Percentiles rank a stretch among this genome's conserved stretches.
phyloP scores from a whole-genome alignment of 2,797 vertebrate species.

The Malacoctenus gilli region DNA sequence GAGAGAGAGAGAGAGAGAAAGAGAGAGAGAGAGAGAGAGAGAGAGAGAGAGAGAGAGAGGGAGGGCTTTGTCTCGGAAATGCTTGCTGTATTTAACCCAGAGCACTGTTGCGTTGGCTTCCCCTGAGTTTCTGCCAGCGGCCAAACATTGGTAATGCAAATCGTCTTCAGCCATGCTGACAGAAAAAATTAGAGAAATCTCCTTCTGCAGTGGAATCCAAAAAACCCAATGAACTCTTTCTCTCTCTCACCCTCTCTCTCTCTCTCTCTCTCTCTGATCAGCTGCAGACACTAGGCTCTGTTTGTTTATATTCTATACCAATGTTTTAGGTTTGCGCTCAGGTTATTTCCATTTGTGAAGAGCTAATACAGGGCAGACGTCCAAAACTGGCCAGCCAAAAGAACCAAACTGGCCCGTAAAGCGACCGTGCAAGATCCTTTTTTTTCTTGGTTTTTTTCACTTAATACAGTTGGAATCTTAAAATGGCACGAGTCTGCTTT shows the following conservation, averaged over 20 bases:
- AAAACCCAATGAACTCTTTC: neutral
- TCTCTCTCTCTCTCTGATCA: neutral
- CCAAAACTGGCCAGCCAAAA: too few relatives aligned
- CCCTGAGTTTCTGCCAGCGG: slow-evolving; percentile 25
- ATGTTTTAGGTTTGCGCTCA: neutral
- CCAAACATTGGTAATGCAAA: slow-evolving; percentile 48
- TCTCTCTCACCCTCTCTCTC: neutral
- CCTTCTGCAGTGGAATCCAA: slow-evolving; percentile 23
- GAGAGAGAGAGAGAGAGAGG: too few relatives aligned
- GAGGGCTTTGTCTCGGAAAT: slow-evolving; percentile 49
- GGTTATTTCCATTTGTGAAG: too few relatives aligned
- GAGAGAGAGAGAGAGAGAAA: too few relatives aligned
- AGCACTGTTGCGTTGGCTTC: slow-evolving; percentile 40
- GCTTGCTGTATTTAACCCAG: slow-evolving; percentile 45
- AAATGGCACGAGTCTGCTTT: too few relatives aligned
- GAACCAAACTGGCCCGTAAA: too few relatives aligned
- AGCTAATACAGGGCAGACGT: too few relatives aligned
- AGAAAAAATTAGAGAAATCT: slow-evolving; percentile 43
- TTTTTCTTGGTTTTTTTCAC: too few relatives aligned
- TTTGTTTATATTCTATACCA: neutral
- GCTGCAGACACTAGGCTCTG: neutral
- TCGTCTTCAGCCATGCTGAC: slow-evolving; percentile 36
- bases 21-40: too few relatives aligned
- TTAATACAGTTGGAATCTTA: too few relatives aligned
- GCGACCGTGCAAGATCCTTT: too few relatives aligned